These are phyloP conservation scores for Enteromius fasciolatus DNA, from an alignment of 2,797 vertebrate species.

Conservation along the genomic window DNA sequence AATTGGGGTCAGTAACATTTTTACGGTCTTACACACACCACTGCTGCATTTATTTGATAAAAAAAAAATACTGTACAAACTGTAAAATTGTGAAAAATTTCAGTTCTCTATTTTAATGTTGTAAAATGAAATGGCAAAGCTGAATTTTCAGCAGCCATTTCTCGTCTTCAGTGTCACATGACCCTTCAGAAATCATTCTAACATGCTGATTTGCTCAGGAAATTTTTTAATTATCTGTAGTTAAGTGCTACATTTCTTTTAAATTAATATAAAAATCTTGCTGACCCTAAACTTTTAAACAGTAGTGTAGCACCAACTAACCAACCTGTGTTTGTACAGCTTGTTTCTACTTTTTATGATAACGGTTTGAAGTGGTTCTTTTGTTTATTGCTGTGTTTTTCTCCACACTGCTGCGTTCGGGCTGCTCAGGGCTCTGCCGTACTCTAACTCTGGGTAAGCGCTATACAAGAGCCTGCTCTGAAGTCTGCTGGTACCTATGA, in stretches of 20 bases:
- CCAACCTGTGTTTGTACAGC: not conserved
- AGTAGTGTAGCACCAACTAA: not conserved
- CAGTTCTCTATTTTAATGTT: not conserved
- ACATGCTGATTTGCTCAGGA: not conserved
- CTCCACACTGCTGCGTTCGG: slow-evolving; percentile 72
- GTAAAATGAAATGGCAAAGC: not conserved
- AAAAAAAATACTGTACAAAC: not conserved
- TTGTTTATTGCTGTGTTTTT: slow-evolving; percentile 63
- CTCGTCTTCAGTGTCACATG: not conserved
- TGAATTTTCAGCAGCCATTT: not conserved
- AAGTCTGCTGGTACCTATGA: not conserved
- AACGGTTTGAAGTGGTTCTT: slow-evolving; percentile 41
- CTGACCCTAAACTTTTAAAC: slow-evolving; percentile 1
- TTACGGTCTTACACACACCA: not conserved
- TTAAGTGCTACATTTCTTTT: not conserved
- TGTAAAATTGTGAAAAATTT: not conserved
- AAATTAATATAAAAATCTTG: not conserved
- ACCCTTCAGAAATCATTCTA: not conserved
- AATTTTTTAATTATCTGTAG: not conserved
- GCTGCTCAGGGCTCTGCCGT: slow-evolving; percentile 87
- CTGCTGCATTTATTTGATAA: not conserved
- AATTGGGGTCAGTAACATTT: not conserved
- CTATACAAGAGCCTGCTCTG: not conserved
- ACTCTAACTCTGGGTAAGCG: slow-evolving; percentile 94
- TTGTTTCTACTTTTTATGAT: slow-evolving; percentile 35